Base-by-base conservation (phyloP, 1,140 invertebrate species). In the Drosophila simulans region DNA sequence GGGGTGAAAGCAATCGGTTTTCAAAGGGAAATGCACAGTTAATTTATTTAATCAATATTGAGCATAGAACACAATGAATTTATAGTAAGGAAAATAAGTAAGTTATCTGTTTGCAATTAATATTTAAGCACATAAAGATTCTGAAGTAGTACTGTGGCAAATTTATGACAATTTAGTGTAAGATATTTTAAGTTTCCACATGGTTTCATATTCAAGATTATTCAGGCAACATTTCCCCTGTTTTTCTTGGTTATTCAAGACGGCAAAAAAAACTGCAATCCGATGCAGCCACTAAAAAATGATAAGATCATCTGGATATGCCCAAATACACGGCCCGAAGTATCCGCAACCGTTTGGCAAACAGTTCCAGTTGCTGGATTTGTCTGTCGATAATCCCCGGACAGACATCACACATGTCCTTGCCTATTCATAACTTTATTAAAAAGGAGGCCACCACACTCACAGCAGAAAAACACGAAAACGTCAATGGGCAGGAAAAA, bases 401-500 rank as follows among this genome's bases (percentile, higher is more conserved):
- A 77, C 59, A 68, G 57, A 49, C 51, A 69, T 57, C 70, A 74
- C 54, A 64, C 70, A 83, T 74, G 71, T 74, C 60, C 60, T 51
- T 62, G 68, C 72, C 72, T 71, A 89, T 89, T 89, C 84, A 89
- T 80, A 90, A 77, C 51, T 76, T 83, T 85, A 80, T 86, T 80
- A 84, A 70, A 74, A 81, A 82, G 55, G 58, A 75, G 70, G 68
- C 63, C 72, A 64, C 80, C 73, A 52, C 49, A 4, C 49, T 45
- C 62, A 69, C 22, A 52, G 54, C 27, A 35, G 42, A 17, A 68
- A 73, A 88, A 89, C 84, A 89, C 55, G 85, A 53, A 77, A 84
- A 58, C 84, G 84, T 89, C 84, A 89, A 89, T 90, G 80, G 77
- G 77, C 77, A 91, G 84, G 77, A 66, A 88, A 91, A 91, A 91